Base-by-base conservation (phyloP, 2,113 vertebrate genomes). In the Corydoras maculifer region DNA sequence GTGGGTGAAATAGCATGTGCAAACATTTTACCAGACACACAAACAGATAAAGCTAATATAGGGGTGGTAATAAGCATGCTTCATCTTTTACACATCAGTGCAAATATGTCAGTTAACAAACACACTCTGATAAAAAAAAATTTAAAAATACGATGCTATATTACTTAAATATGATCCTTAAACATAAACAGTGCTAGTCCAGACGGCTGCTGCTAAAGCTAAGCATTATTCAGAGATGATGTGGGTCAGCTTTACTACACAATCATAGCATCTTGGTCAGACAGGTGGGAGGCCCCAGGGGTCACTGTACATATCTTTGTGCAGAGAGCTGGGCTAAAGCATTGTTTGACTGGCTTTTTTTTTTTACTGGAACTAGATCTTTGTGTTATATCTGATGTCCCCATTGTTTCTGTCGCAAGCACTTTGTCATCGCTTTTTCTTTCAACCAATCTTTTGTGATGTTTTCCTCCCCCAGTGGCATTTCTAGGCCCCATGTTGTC, bases 401-500 rank as follows among this genome's bases (percentile, higher is more conserved):
- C 87, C 84, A 89, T 81, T 88, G 82, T 80, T 75, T 77, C 69
- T 85, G 14, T 49, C 25, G 73, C 51, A 75, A 53, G 29, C 67
- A 8, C 62, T 54, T 12, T 57, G 4, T 82, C 75, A 70, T 80
- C 70, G 77, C 82, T 82, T 80, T 79, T 79, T 86, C 84, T 79
- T 87, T 82, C 84, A 87, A 85, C 77, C 86, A 74, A 54, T 88
- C 79, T 78, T 85, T 86, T 84, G 88, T 91, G 92, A 90, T 87
- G 86, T 75, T 91, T 92, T 63, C 66, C 58, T 14, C 15, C 58
- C 49, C 88, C 78, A 85, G 88, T 90, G 92, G 93, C 88, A 89
- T 93, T 92, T 94, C 87, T 88, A 49, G 90, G 88, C 88, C 85
- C 48, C 68, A 90, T 90, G 83, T 93, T 91, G 91, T 91, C 88